phyloP scores from a whole-genome alignment of 2,888 invertebrate genomes.

The Heteromyza rotundicornis region DNA sequence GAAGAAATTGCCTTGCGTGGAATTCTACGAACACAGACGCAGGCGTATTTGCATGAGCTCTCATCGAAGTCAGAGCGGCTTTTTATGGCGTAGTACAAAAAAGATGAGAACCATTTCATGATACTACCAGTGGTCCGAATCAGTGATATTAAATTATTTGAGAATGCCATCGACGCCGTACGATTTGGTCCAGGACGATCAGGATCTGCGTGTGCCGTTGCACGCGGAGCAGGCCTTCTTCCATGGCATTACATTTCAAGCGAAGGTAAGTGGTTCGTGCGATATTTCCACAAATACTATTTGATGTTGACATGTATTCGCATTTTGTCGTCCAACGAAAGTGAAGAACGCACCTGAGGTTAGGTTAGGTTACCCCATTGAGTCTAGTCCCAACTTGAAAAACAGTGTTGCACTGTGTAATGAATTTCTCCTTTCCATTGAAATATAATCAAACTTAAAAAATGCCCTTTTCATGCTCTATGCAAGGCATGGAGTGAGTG shows the following conservation, averaged over 20 bases:
- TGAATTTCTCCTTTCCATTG: too few relatives aligned
- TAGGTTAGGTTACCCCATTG: too few relatives aligned
- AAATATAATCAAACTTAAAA: too few relatives aligned
- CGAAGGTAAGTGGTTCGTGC: conserved; percentile 88
- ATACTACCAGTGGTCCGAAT: conserved; percentile 64
- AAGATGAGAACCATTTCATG: conserved; percentile 64
- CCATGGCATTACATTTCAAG: conserved; percentile 95
- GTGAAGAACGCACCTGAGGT: too few relatives aligned
- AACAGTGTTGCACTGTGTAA: too few relatives aligned
- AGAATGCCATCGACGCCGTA: conserved; percentile 89
- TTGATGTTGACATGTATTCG: too few relatives aligned
- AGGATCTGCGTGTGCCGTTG: conserved; percentile 93
- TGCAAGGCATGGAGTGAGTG: too few relatives aligned
- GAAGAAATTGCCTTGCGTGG: too few relatives aligned
- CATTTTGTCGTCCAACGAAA: too few relatives aligned
- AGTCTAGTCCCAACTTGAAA: too few relatives aligned
- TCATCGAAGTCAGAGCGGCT: conserved; percentile 47
- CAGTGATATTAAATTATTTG: conserved; percentile 63
- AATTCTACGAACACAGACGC: not conserved
- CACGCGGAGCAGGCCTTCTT: conserved; percentile 95
- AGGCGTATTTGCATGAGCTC: conserved; percentile 56
- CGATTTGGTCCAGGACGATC: conserved; percentile 95
- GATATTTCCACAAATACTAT: too few relatives aligned
- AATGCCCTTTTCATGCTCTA: too few relatives aligned
- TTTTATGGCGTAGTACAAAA: conserved; percentile 61